Evolutionary conservation across 2,113 vertebrate species (phyloP).

Genomic region (Xenotilapia caudafasciata): DNA sequence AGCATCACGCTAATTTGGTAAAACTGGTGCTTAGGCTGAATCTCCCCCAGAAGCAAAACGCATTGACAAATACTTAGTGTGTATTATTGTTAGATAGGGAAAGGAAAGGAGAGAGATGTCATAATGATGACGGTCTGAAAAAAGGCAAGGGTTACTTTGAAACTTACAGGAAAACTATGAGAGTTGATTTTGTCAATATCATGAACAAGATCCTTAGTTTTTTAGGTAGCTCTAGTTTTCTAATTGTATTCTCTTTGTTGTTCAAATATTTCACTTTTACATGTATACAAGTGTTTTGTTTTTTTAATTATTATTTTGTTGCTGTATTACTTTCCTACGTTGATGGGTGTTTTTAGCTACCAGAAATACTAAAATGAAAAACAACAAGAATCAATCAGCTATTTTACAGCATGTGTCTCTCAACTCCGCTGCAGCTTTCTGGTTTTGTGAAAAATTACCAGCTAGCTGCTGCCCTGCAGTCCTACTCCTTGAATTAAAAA

Average conservation of each 20-base stretch:
- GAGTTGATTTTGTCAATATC: neutral
- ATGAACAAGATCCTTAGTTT: neutral
- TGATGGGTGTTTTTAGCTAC: neutral
- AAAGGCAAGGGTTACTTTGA: neutral
- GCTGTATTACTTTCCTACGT: neutral
- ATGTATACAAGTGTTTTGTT: neutral
- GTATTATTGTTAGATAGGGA: neutral
- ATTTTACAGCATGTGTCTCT: neutral
- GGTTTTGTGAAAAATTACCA: neutral
- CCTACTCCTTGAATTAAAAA: neutral
- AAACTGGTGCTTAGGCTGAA: neutral
- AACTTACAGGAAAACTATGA: neutral
- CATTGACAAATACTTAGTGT: neutral
- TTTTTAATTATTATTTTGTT: accelerated
- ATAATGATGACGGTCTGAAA: neutral
- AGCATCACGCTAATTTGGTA: neutral
- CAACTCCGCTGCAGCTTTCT: neutral
- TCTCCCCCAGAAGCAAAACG: neutral
- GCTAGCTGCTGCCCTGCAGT: neutral
- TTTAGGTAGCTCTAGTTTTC: neutral
- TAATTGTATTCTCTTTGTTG: neutral
- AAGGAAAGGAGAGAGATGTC: neutral
- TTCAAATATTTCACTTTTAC: neutral
- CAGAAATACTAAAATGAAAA: neutral
- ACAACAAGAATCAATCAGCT: neutral